A percentile compares a stretch with the other conserved stretches of the same genome.
These are phyloP conservation scores for Lamprologus tigripictilis DNA, from an alignment of 2,113 vertebrate genomes.

Conservation along the genomic window DNA sequence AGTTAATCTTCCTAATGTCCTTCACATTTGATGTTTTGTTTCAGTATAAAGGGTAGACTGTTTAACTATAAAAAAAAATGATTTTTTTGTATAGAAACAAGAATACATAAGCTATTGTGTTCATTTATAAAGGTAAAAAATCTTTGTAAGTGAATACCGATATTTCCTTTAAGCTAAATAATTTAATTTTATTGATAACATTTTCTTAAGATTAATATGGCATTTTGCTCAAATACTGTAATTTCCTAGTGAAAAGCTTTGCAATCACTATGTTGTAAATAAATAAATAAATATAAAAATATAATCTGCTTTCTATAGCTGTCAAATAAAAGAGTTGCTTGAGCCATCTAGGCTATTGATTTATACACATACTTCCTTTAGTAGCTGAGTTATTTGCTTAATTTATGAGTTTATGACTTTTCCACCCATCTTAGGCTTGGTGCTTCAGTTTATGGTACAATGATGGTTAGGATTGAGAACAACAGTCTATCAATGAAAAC, in stretches of 20 bases:
- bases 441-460: background rate
- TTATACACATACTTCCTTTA: background rate
- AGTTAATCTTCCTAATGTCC: background rate
- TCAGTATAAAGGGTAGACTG: background rate
- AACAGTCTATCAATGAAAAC: background rate
- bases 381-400: background rate
- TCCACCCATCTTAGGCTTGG: fast-evolving
- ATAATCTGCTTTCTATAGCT: background rate
- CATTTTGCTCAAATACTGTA: background rate
- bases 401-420: background rate
- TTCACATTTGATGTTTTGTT: background rate
- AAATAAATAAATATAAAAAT: background rate
- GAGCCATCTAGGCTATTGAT: background rate
- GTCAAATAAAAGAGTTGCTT: background rate
- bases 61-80: background rate
- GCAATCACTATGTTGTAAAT: background rate
- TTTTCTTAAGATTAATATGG: background rate
- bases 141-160: background rate
- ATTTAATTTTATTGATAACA: background rate
- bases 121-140: background rate
- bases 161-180: background rate
- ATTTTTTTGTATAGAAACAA: background rate
- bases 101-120: background rate
- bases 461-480: background rate
- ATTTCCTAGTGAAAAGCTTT: background rate